Conservation (phyloP, 2,888 invertebrate species). For the Parapristionchus giblindavisi region DNA sequence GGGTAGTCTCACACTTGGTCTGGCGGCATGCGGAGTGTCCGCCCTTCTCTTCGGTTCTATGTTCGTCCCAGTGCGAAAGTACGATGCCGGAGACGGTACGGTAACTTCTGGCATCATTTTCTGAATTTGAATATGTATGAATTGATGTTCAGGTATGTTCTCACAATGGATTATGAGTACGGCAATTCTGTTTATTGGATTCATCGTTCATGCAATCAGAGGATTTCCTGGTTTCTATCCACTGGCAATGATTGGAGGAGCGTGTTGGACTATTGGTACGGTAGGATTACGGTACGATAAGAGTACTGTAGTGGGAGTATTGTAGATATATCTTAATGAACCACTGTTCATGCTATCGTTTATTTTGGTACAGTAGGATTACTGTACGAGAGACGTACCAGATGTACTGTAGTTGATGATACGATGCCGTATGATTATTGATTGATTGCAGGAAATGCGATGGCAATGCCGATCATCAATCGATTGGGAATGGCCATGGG, state of each 20-base stretch:
- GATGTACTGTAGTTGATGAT: too few species aligned
- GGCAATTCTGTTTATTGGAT: constrained; percentile 71
- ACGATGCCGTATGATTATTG: not conserved
- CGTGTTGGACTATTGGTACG: constrained; percentile 72
- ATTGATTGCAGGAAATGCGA: constrained; percentile 70
- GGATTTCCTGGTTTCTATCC: constrained; percentile 72
- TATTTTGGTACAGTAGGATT: too few species aligned
- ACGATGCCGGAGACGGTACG: constrained; percentile 71
- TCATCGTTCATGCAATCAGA: constrained; percentile 68
- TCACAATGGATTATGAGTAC: constrained; percentile 73
- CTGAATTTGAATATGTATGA: not conserved
- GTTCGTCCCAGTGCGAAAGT: constrained; percentile 72
- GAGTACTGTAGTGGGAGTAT: not conserved
- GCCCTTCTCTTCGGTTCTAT: constrained; percentile 73
- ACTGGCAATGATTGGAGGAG: constrained; percentile 73
- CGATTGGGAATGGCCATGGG: constrained; percentile 69
- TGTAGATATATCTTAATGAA: too few species aligned
- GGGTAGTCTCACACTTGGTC: constrained; percentile 69
- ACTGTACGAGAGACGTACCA: too few species aligned
- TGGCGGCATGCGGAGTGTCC: constrained; percentile 70
- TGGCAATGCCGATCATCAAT: constrained; percentile 72
- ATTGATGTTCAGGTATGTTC: constrained; percentile 71
- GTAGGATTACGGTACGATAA: not conserved
- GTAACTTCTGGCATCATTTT: not conserved
- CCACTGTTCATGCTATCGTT: too few species aligned